Base-by-base conservation (phyloP, 2,113 vertebrate species). In the Panthera tigris region DNA sequence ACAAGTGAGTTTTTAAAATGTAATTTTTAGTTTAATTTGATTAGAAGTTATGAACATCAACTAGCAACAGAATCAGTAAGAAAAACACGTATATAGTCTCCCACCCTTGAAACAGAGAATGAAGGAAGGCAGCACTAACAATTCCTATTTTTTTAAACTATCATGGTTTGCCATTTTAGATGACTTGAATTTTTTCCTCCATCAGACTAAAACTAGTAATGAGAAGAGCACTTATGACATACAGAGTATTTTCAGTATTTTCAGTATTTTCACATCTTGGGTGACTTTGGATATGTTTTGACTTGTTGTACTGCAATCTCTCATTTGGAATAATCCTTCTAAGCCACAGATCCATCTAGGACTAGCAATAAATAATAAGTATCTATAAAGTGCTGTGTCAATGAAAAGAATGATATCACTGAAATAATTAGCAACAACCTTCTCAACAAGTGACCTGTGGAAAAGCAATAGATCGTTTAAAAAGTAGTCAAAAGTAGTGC, bases 41-140 rank as follows among this genome's bases (percentile, higher is more conserved):
- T 65, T 88, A 79, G n/a, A 83, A 36, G 18, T 65, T 96, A 65
- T 71, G 25, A 88, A 87, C 6, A 76, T 29, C 45, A 97, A 95
- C 50, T 45, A 63, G 36, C 21, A 45, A 81, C 65, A 25, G 29
- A 66, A 11, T 92, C 14, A 39, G 21, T 81, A 68, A 36, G 7
- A n/a, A 82, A 80, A 81, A 41, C 39, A 55, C 1, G 39, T 25
- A 41, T 52, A 31, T 71, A 71, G 73, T 29, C 52, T 3, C 16
- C 19, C 25, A 57, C 11, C 19, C 41, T 71, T 69, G 31, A 36
- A 13, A 63, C 29, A 65, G 41, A 52, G 23, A 85, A 15, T 57
- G n/a, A 82, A 39, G 27, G 19, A 50, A 93, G 36, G 25, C 12
- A 69, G 33, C 45, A 31, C 16, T 41, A 45, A 81, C 23, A 7